These are phyloP conservation scores for Orchesella flavescens DNA, from an alignment of 2,888 invertebrate species.

Conservation along the genomic window DNA sequence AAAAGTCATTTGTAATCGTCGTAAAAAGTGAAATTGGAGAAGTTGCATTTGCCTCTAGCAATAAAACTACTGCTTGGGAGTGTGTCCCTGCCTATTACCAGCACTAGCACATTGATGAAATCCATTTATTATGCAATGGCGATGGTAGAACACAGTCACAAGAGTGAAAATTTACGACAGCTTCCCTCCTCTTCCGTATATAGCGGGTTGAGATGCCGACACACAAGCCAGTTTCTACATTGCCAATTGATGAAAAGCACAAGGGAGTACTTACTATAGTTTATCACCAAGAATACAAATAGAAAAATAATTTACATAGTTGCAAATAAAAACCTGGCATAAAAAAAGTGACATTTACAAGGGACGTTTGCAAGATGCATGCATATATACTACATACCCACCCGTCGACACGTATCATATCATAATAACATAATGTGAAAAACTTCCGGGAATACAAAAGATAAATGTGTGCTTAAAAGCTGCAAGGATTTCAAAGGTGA, in stretches of 20 bases:
- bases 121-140: slow-evolving; percentile 18
- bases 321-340: slow-evolving; percentile 36
- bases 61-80: neutral
- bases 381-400: neutral
- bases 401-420: neutral
- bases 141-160: too few relatives aligned
- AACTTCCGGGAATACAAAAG: too few relatives aligned
- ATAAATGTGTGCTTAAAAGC: too few relatives aligned
- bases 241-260: slow-evolving; percentile 39
- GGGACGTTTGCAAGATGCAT: neutral
- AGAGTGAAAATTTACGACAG: too few relatives aligned
- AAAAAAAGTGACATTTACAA: slow-evolving; percentile 38
- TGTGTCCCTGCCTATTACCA: neutral
- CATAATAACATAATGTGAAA: neutral
- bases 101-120: neutral
- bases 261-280: slow-evolving; percentile 26
- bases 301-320: slow-evolving; percentile 34
- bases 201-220: neutral
- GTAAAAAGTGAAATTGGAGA: slow-evolving; percentile 25
- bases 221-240: neutral
- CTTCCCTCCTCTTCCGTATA: too few relatives aligned
- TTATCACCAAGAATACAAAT: slow-evolving; percentile 27
- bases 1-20: slow-evolving; percentile 27
- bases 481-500: too few relatives aligned
- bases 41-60: slow-evolving; percentile 14